phyloP scores from a whole-genome alignment of 2,888 invertebrate species.

The Neoscelio sp. region DNA sequence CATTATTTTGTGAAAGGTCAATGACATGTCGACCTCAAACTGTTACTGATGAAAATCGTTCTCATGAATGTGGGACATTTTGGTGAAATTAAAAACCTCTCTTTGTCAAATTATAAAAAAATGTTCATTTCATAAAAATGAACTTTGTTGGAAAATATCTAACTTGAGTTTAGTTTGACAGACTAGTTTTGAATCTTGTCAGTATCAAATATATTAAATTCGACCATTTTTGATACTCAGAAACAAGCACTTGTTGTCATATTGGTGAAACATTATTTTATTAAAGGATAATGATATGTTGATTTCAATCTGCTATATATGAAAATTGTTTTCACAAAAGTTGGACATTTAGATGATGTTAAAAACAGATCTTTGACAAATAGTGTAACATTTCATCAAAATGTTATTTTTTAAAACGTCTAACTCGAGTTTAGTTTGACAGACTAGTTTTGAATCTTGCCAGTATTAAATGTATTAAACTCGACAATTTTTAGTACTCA shows the following conservation, averaged over 20 bases:
- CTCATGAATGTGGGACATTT: not conserved
- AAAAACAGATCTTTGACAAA: too few relatives aligned
- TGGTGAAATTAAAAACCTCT: slow-evolving; percentile 29
- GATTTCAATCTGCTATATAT: too few relatives aligned
- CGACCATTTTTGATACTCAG: slow-evolving; percentile 37
- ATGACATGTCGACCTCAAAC: not conserved
- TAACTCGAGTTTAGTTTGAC: slow-evolving; percentile 29
- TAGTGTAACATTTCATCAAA: slow-evolving; percentile 34
- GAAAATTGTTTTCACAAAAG: too few relatives aligned
- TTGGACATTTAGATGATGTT: not conserved
- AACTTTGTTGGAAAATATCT: slow-evolving; percentile 26
- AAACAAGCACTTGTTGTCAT: not conserved
- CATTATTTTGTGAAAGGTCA: not conserved
- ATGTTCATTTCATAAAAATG: slow-evolving; percentile 24
- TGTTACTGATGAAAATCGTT: slow-evolving; percentile 23
- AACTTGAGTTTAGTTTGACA: slow-evolving; percentile 27
- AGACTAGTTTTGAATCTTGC: slow-evolving; percentile 42
- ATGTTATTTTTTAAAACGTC: slow-evolving; percentile 17
- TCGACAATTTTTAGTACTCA: slow-evolving; percentile 37
- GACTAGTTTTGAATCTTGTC: slow-evolving; percentile 34
- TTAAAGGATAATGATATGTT: too few relatives aligned
- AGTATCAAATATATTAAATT: slow-evolving; percentile 26
- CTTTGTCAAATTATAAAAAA: slow-evolving; percentile 1
- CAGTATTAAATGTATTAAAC: slow-evolving; percentile 48
- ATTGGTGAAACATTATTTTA: too few relatives aligned